Base-by-base conservation (phyloP, 1,140 invertebrate species). In the Nasonia giraulti region DNA sequence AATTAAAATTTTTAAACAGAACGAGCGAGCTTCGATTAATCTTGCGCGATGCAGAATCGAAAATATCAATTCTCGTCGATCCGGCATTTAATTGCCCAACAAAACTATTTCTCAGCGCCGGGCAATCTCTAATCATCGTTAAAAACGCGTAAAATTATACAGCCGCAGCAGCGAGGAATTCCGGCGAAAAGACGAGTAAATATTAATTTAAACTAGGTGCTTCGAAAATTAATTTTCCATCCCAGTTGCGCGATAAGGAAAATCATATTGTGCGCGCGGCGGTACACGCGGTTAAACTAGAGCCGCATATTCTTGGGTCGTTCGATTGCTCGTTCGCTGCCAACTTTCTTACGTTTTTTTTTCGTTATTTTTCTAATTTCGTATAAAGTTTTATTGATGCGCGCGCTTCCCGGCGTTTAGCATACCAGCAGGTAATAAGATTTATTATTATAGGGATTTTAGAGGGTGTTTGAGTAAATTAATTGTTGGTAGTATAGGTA, bases 191-290 rank as follows among this genome's bases (percentile, higher is more conserved):
- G 23, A 71, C 20, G 69, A 75, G 73, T 44, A 44, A n/a, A 44
- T 37, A 75, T 75, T 44, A 75, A 40, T 75, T 75, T 37, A 75
- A 75, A 75, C 31, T 75, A 20, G 73, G 37, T n/a, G 73, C 73
- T 75, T n/a, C 14, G 14, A 17, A 20, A 75, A 75, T 75, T 44
- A 75, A 75, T 75, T 75, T 75, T 44, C 37, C 37, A 37, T 14
- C n/a, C 69, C 4, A 4, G 23, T 11, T 31, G 11, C 31, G 71
- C 71, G 73, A 75, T 75, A 75, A 75, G 73, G 73, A 44, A 31
- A 75, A 75, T 44, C 37, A 75, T 75, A 75, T 75, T 75, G 73
- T 75, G 37, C 73, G 12, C 4, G 2, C 37, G 71, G 37, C 40
- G 1, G 40, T 44, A 44, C 7, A 7, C 40, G 8, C 8, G 40